These are phyloP conservation scores for Epistrophe grossulariae DNA, from an alignment of 2,888 invertebrate genomes.

Conservation along the genomic window DNA sequence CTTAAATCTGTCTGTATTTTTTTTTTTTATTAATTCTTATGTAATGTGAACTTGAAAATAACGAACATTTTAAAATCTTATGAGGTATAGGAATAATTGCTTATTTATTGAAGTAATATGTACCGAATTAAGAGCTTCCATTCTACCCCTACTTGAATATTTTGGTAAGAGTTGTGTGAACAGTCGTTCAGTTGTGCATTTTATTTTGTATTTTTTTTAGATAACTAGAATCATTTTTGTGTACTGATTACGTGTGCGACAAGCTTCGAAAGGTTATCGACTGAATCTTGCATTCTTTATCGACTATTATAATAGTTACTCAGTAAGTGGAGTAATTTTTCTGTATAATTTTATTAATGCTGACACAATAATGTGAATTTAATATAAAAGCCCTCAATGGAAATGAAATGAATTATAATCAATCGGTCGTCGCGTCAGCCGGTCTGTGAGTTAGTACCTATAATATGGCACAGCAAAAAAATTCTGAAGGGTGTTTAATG, in stretches of 20 bases:
- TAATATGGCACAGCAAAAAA: too few relatives aligned
- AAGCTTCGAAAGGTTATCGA: conserved; percentile 24
- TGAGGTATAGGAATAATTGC: too few relatives aligned
- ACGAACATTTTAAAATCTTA: too few relatives aligned
- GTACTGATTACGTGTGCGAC: background rate
- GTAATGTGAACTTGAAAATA: too few relatives aligned
- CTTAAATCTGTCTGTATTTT: too few relatives aligned
- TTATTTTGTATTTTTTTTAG: background rate
- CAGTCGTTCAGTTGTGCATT: background rate
- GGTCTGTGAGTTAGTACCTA: background rate
- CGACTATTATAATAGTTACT: background rate
- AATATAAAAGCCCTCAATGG: conserved; percentile 44
- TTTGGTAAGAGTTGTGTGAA: too few relatives aligned
- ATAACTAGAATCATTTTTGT: conserved; percentile 25
- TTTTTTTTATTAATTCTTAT: too few relatives aligned
- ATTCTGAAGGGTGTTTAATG: conserved; percentile 37
- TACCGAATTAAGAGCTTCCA: too few relatives aligned
- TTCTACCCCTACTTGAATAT: background rate
- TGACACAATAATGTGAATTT: conserved; percentile 37
- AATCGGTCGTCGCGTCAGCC: background rate
- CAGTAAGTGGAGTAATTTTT: background rate
- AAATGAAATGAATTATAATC: conserved; percentile 10
- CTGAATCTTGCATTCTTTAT: conserved; percentile 19
- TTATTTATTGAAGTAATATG: too few relatives aligned
- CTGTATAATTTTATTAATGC: background rate